These are phyloP conservation scores for Anthoptus insignis DNA, from an alignment of 2,888 invertebrate genomes.

Conservation along the genomic window DNA sequence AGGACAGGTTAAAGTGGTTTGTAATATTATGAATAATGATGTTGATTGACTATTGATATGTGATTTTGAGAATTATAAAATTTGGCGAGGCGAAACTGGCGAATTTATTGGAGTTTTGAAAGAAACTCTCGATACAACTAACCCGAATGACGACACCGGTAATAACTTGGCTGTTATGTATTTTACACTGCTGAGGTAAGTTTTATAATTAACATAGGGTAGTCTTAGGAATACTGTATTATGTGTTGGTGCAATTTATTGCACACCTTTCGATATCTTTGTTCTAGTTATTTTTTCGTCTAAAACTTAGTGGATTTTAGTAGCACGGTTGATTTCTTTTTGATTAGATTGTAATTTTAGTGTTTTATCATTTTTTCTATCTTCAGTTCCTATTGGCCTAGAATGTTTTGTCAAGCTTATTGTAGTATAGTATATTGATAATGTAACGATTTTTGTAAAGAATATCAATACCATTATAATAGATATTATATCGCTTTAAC, in stretches of 20 bases:
- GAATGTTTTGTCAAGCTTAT: slow-evolving; percentile 76
- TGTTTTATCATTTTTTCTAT: slow-evolving; percentile 59
- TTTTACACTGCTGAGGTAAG: slow-evolving; percentile 67
- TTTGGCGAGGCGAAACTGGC: slow-evolving; percentile 40
- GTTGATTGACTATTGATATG: slow-evolving; percentile 26
- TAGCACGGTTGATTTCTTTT: slow-evolving; percentile 62
- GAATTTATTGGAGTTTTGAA: slow-evolving; percentile 30
- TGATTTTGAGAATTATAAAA: slow-evolving; percentile 20
- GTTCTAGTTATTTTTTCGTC: slow-evolving; percentile 51
- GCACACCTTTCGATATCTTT: slow-evolving; percentile 50
- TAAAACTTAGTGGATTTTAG: slow-evolving; percentile 58
- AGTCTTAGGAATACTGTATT: slow-evolving; percentile 68
- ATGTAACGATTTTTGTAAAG: slow-evolving; percentile 63
- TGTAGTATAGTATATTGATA: slow-evolving; percentile 64
- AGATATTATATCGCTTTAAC: slow-evolving; percentile 79
- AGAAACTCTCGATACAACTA: slow-evolving; percentile 19
- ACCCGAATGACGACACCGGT: slow-evolving; percentile 48
- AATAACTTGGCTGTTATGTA: slow-evolving; percentile 65
- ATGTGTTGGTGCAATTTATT: slow-evolving; percentile 54
- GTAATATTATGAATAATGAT: slow-evolving; percentile 10
- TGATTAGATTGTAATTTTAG: slow-evolving; percentile 50
- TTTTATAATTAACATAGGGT: slow-evolving; percentile 78
- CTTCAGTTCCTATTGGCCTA: slow-evolving; percentile 85
- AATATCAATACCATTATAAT: slow-evolving; percentile 72
- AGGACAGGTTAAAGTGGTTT: slow-evolving; percentile 11